Conservation (phyloP, 2,113 vertebrate species). For the Salvelinus alpinus region DNA sequence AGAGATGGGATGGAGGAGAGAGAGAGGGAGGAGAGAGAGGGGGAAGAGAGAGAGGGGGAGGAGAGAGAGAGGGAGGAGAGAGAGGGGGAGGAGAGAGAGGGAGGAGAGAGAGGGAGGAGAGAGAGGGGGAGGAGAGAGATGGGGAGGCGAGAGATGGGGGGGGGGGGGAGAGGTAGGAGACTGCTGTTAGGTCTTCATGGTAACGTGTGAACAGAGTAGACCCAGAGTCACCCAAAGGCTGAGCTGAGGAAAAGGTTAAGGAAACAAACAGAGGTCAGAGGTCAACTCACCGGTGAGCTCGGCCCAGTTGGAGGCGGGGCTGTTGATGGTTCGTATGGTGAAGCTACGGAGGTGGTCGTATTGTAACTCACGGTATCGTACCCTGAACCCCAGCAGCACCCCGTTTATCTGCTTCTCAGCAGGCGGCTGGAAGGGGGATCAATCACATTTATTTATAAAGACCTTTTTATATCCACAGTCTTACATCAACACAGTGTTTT, state of each 20-base stretch:
- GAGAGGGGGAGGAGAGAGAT: too few relatives aligned
- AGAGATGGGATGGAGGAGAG: too few relatives aligned
- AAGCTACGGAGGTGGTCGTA: constrained; percentile 82
- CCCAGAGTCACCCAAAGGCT: neutral
- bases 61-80: too few relatives aligned
- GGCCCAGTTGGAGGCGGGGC: constrained; percentile 78
- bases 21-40: too few relatives aligned
- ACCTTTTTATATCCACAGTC: too few relatives aligned
- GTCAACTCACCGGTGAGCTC: constrained; percentile 86
- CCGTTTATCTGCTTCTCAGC: constrained; percentile 93
- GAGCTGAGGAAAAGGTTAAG: neutral
- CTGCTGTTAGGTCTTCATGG: neutral
- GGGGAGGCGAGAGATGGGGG: neutral
- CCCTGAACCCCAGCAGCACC: constrained; percentile 90
- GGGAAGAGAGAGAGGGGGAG: too few relatives aligned
- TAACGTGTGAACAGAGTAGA: neutral
- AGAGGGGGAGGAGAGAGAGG: too few relatives aligned
- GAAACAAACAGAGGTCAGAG: neutral
- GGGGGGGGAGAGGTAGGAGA: neutral
- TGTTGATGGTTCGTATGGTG: constrained; percentile 77
- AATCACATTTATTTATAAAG: too few relatives aligned
- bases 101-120: too few relatives aligned
- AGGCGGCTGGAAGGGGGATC: constrained; percentile 75
- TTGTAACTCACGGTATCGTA: constrained; percentile 88
- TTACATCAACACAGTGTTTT: too few relatives aligned